Evolutionary conservation across 2,797 vertebrate genomes (phyloP).

Genomic region (Rhinophrynus dorsalis): DNA sequence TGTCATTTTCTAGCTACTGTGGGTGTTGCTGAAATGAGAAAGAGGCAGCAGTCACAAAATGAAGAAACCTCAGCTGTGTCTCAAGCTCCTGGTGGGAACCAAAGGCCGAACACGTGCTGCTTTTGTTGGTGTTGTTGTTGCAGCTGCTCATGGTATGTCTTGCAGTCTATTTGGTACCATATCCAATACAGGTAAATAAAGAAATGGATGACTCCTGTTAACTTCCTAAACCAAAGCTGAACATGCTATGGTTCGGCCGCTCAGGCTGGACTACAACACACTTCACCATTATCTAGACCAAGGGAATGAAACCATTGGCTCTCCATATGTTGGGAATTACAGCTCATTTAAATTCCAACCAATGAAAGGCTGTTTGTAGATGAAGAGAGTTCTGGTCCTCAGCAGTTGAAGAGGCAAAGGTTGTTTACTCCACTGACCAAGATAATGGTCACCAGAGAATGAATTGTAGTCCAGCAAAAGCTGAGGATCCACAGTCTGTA

Average conservation of each 20-base stretch:
- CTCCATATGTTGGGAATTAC: too few relatives aligned
- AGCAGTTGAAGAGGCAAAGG: too few relatives aligned
- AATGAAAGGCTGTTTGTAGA: too few relatives aligned
- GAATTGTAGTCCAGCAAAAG: too few relatives aligned
- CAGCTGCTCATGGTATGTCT: conserved; percentile 95
- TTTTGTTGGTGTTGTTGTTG: conserved; percentile 99
- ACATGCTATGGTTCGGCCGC: too few relatives aligned
- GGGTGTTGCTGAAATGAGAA: conserved; percentile 93
- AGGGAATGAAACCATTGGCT: too few relatives aligned
- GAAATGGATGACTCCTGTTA: conserved; percentile 32
- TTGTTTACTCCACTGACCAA: too few relatives aligned
- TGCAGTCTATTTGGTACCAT: conserved; percentile 46
- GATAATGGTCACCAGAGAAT: too few relatives aligned
- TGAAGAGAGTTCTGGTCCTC: too few relatives aligned
- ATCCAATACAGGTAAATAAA: conserved; percentile 38
- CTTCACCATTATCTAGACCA: conserved; percentile 2
- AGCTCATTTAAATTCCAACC: too few relatives aligned
- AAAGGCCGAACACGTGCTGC: conserved; percentile 95
- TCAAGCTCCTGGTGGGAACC: conserved; percentile 87
- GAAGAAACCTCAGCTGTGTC: conserved; percentile 81
- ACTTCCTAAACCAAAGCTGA: too few relatives aligned
- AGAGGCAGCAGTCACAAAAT: conserved; percentile 95
- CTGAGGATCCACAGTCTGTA: neutral
- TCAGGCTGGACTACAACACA: too few relatives aligned
- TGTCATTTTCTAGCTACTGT: conserved; percentile 63